Conservation (phyloP, 2,888 invertebrate species). For the Drosophila paracracens region DNA sequence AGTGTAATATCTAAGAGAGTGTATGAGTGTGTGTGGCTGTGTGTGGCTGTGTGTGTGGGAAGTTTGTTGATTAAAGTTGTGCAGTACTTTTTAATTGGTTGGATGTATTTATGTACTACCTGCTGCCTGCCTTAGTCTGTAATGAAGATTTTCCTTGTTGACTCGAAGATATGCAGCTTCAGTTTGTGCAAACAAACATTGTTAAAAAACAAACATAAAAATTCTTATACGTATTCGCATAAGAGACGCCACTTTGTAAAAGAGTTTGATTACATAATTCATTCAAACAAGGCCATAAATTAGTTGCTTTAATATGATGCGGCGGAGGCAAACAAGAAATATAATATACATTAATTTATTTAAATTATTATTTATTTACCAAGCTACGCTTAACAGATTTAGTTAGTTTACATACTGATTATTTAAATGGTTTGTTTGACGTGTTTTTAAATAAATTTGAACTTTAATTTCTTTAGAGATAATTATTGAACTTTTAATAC, state of each 20-base stretch:
- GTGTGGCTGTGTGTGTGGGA: constrained; percentile 51
- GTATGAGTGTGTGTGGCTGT: constrained; percentile 20
- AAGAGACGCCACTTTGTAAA: not conserved
- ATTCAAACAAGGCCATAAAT: not conserved
- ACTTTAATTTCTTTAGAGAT: not conserved
- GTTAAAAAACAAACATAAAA: not conserved
- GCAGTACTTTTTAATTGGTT: constrained; percentile 74
- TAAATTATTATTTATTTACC: not conserved
- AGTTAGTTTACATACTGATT: not conserved
- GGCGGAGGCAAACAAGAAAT: not conserved
- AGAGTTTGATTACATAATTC: not conserved
- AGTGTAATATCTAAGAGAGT: not conserved
- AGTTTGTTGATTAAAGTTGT: constrained; percentile 77
- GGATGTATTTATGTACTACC: constrained; percentile 13
- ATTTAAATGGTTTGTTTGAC: not conserved
- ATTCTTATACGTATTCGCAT: not conserved
- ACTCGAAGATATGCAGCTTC: constrained; percentile 28
- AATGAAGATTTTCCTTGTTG: constrained; percentile 24
- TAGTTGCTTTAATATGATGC: not conserved
- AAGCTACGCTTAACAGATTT: not conserved
- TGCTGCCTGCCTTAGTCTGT: constrained; percentile 5
- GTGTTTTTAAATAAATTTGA: not conserved
- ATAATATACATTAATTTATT: not conserved
- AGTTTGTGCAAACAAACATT: constrained; percentile 21
- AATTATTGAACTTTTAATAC: not conserved